Evolutionary conservation across 2,888 invertebrate species (phyloP), one percentile per base, ranked within the genome.

Genomic region (Pharmacophagus antenor): DNA sequence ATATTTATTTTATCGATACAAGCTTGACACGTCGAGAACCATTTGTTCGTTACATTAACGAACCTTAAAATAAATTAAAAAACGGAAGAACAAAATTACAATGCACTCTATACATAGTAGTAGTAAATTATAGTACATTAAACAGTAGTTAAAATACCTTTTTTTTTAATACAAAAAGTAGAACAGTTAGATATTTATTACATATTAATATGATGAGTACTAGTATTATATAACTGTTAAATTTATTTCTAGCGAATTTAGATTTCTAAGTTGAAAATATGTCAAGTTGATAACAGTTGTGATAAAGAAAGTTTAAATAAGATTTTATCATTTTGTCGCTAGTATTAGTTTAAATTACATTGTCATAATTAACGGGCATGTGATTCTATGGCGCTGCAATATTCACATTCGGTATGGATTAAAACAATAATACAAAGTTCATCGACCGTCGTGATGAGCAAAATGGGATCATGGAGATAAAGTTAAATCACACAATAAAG

Each of bases 401-500:
- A 49, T 12, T 20, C 41, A n/a, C 20, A 17, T 12, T 22, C 51
- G 22, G 25, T 44, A 23, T 37, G 42, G 57, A 10, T 18, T 46
- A 17, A 18, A 44, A 22, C 52, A 42, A 47, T 48, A 25, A 46
- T 17, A 44, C 44, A 52, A 15, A 25, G 56, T 46, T 56, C 59
- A 50, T 37, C 42, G 59, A 47, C 44, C 55, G 25, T n/a, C 37
- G 23, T 55, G 55, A 44, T 51, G 51, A 25, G 25, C 23, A 50
- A 31, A 50, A 50, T 25, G 21, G 51, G 21, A 56, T 25, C 41
- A 44, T 46, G 44, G 46, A 47, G 18, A 47, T 47, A 46, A 27
- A 51, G 44, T 21, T 17, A 46, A 27, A 49, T 49, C 21, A 31
- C 20, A 56, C 41, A 61, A 50, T 61, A 23, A 46, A 61, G 51